phyloP scores from a whole-genome alignment of 2,113 vertebrate species.

The Triplophysa rosa region DNA sequence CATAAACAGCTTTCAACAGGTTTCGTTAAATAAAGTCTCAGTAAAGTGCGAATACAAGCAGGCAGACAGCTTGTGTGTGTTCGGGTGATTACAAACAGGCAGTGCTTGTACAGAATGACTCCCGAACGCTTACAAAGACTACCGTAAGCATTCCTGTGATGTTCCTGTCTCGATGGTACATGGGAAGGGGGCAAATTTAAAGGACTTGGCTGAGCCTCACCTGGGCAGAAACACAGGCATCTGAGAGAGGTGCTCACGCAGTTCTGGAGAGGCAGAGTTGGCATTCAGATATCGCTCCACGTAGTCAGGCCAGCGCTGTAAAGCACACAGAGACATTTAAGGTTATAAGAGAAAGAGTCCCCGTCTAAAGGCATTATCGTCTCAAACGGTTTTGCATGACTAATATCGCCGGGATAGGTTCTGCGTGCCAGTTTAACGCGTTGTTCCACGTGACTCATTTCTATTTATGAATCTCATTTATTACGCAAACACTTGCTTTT shows the following conservation, averaged over 20 bases:
- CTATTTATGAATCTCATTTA: constrained; percentile 6
- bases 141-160: constrained; percentile 40
- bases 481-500: background rate
- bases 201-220: constrained; percentile 75
- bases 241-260: constrained; percentile 96
- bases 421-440: background rate
- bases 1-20: constrained; percentile 40
- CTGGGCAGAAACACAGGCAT: constrained; percentile 98
- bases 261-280: constrained; percentile 92
- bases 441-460: background rate
- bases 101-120: constrained; percentile 16
- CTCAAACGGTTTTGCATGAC: background rate
- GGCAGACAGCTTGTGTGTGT: constrained; percentile 36
- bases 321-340: background rate
- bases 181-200: constrained; percentile 41
- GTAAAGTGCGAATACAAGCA: constrained; percentile 44
- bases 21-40: constrained; percentile 29
- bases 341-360: background rate
- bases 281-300: constrained; percentile 95
- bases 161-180: constrained; percentile 17
- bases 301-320: constrained; percentile 95
- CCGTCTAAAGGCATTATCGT: background rate
- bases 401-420: background rate
- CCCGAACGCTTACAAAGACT: constrained; percentile 8
- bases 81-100: constrained; percentile 33